Evolutionary conservation across 2,113 vertebrate genomes (phyloP).

Genomic region (Cervus canadensis): DNA sequence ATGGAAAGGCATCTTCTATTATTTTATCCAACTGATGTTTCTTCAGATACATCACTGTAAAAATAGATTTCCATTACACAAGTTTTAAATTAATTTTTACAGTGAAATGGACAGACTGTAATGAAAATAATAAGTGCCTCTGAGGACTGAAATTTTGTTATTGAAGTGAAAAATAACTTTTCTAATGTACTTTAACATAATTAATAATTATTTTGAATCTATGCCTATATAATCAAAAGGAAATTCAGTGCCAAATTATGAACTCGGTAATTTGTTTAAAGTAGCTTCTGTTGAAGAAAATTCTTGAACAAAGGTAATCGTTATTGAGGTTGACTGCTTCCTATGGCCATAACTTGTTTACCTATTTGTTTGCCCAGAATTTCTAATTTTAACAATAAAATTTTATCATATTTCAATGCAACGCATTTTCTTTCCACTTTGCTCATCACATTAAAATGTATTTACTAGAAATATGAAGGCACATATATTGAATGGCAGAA

Average conservation of each 20-base stretch:
- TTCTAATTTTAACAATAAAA: slow-evolving; percentile 12
- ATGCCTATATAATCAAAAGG: background rate
- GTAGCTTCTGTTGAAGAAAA: background rate
- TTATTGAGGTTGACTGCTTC: background rate
- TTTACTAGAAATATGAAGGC: background rate
- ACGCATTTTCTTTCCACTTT: background rate
- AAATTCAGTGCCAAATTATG: background rate
- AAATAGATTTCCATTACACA: background rate
- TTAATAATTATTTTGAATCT: background rate
- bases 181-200: background rate
- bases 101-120: background rate
- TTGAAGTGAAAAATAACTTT: slow-evolving; percentile 10
- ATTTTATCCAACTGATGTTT: background rate
- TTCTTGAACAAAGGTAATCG: background rate
- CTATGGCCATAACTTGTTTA: background rate
- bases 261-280: background rate
- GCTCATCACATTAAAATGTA: background rate
- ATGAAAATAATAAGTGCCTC: background rate
- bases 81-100: slow-evolving; percentile 17
- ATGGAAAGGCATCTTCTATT: background rate
- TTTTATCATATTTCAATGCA: background rate
- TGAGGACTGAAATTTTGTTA: background rate
- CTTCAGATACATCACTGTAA: background rate
- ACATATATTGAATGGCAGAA: background rate
- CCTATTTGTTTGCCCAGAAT: background rate